A percentile compares a stretch with the other conserved stretches of the same genome.
phyloP scores from a whole-genome alignment of 2,888 invertebrate species.

The Heliconius cydno region DNA sequence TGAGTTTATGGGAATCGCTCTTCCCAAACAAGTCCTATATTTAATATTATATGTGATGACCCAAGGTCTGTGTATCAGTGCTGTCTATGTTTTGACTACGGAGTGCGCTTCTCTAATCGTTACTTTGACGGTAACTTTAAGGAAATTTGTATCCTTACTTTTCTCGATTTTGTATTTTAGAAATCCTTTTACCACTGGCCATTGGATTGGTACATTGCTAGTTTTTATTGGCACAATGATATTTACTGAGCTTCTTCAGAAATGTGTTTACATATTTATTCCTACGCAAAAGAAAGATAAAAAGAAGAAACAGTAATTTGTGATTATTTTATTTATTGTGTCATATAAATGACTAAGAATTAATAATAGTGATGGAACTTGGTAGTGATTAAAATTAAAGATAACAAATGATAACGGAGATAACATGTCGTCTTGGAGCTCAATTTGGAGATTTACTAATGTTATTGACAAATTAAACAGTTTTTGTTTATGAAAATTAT shows the following conservation, averaged over 20 bases:
- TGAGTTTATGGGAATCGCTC: conserved; percentile 82
- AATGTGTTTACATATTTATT: conserved; percentile 66
- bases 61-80: conserved; percentile 96
- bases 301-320: conserved; percentile 64
- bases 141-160: conserved; percentile 97
- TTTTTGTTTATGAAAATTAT: neutral
- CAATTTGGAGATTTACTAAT: neutral
- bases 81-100: conserved; percentile 96
- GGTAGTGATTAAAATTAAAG: neutral
- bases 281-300: conserved; percentile 61
- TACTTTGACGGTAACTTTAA: conserved; percentile 96
- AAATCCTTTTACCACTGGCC: conserved; percentile 95
- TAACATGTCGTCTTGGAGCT: neutral
- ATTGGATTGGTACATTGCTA: conserved; percentile 94
- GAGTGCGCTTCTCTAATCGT: conserved; percentile 97
- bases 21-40: conserved; percentile 91
- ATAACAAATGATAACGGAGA: conserved; percentile 3
- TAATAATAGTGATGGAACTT: conserved; percentile 6
- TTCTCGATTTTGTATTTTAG: conserved; percentile 97
- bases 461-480: neutral
- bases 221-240: conserved; percentile 97
- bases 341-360: neutral
- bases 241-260: conserved; percentile 91
- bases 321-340: conserved; percentile 10
- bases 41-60: conserved; percentile 92